Evolutionary conservation across 2,113 vertebrate species (phyloP), one percentile per base, ranked within the genome.

Genomic region (Perca fluviatilis): DNA sequence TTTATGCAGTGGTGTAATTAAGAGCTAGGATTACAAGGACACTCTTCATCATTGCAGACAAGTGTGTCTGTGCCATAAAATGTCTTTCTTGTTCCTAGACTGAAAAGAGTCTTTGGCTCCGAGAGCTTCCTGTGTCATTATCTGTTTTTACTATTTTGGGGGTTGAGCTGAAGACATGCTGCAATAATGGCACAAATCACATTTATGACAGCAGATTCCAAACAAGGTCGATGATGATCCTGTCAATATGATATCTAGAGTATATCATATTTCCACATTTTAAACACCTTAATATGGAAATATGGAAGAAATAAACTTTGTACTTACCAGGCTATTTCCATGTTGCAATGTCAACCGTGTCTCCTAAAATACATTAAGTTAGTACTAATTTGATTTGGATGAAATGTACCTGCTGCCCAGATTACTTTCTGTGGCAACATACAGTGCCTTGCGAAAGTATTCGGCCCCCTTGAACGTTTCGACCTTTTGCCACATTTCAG

Each of bases 31-130:
- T 77, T 66, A 81, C 76, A 82, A 77, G 66, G 67, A 66, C 23
- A 19, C 71, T 73, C 43, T 87, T 85, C 74, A 82, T 82, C 33
- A 25, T 4, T 16, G 40, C 71, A 82, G 74, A 84, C 70, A 57
- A 79, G 47, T 5, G 1, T 23, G 53, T 69, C 61, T 79, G 68
- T 49, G 19, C 30, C 19, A 47, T 70, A 33, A 81, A 68, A 78
- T 21, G 62, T 73, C 23, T 49, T 57, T 63, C 33, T 79, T 81
- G 74, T 84, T 82, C 53, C 40, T 30, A 51, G 25, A 54, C 75
- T 71, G 61, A 69, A 64, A 68, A 33, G 47, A 75, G 43, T 53
- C 10, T 80, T 60, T 74, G 57, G n/a, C 82, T 73, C 25, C 21
- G 18, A 43, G 57, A 40, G 53, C 84, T 62, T 64, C 33, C 49